Conservation (phyloP, 2,797 vertebrate species). For the Agapornis canus region DNA sequence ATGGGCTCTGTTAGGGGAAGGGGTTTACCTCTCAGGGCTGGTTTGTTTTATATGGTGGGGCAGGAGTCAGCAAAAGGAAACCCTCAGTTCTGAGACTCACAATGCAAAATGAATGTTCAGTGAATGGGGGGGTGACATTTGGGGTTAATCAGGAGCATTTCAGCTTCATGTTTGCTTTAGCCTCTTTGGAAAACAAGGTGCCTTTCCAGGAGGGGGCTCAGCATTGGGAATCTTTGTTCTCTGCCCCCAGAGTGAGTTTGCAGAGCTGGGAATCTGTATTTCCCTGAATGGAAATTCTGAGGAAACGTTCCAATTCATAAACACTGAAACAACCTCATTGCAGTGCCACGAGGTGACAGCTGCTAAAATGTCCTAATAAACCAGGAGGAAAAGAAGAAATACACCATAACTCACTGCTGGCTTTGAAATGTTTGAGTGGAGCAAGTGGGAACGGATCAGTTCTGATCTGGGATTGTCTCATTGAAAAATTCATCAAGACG, state of each 20-base stretch:
- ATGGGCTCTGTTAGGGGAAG: neutral
- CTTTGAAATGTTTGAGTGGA: slow-evolving; percentile 1
- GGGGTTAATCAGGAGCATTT: neutral
- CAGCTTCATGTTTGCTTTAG: fast-evolving
- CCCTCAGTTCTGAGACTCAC: neutral
- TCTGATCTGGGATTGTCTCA: slow-evolving; percentile 33
- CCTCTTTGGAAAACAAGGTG: neutral
- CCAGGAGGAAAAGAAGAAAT: neutral
- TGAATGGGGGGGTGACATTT: fast-evolving
- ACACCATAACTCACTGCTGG: neutral
- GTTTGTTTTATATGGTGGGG: neutral
- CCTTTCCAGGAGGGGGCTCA: neutral
- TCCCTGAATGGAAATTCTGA: slow-evolving; percentile 15
- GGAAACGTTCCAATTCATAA: slow-evolving; percentile 30
- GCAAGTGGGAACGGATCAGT: neutral
- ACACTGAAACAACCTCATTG: slow-evolving; percentile 20
- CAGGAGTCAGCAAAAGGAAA: fast-evolving
- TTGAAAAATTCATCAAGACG: neutral
- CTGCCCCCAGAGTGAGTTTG: neutral
- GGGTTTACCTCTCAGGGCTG: neutral
- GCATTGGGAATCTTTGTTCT: neutral
- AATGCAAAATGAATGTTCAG: fast-evolving
- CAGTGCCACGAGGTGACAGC: slow-evolving; percentile 7
- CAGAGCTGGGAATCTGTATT: neutral
- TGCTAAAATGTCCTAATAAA: slow-evolving; percentile 30